Evolutionary conservation across 2,797 vertebrate species (phyloP).

Genomic region (Muscicapa striata): DNA sequence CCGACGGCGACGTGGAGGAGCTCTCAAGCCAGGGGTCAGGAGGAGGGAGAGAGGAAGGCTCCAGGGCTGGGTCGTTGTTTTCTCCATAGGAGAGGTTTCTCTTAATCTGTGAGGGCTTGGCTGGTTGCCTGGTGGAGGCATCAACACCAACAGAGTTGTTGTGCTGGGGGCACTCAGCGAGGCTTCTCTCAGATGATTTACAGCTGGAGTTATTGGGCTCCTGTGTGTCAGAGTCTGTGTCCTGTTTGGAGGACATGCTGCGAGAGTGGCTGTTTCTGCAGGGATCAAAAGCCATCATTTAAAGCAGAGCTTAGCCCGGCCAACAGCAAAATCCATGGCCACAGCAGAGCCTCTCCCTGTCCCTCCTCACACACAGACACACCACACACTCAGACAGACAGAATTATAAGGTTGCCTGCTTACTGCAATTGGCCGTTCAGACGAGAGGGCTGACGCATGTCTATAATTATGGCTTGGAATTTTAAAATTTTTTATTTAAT

Average conservation of each 20-base stretch:
- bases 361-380: conserved; percentile 63
- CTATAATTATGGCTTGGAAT: conserved; percentile 2
- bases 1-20: conserved; percentile 81
- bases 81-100: conserved; percentile 97
- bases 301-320: not conserved
- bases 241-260: conserved; percentile 96
- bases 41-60: conserved; percentile 93
- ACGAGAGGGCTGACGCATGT: conserved; percentile 36
- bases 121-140: conserved; percentile 80
- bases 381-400: conserved; percentile 68
- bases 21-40: conserved; percentile 97
- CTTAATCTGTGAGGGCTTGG: conserved; percentile 84
- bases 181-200: conserved; percentile 89
- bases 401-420: conserved; percentile 79
- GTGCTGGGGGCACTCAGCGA: conserved; percentile 86
- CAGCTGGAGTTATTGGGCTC: conserved; percentile 83
- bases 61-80: conserved; percentile 92
- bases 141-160: conserved; percentile 87
- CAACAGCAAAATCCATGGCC: conserved; percentile 47
- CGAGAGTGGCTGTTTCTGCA: conserved; percentile 89
- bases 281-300: not conserved
- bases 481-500: not conserved
- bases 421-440: conserved; percentile 70
- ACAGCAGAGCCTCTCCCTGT: conserved; percentile 61
- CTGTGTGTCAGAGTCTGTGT: conserved; percentile 92